Evolutionary conservation across 2,888 invertebrate species (phyloP), one percentile per base, ranked within the genome.

Genomic region (Ernsta delagoae): DNA sequence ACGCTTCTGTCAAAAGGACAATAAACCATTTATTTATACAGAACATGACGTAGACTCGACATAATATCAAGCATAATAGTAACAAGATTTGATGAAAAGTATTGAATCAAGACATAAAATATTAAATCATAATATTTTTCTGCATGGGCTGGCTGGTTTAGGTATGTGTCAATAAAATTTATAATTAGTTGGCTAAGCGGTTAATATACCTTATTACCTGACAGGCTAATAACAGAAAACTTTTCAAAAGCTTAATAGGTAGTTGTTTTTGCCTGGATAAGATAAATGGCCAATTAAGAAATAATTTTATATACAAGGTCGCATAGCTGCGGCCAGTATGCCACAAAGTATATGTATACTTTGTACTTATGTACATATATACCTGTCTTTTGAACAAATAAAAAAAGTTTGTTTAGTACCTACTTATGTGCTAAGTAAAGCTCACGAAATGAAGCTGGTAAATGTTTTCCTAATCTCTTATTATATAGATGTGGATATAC

Each of bases 271-370:
- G 41, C 65, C 53, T 36, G 53, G 16, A n/a, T 41, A 65, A 65
- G 54, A 60, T 54, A 54, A 66, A 66, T 66, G 60, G 16, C 60
- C 60, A 60, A 66, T 66, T 60, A 66, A 60, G 43, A 66, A 60
- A 66, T 66, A 60, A 54, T 66, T 66, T 56, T 34, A 31, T 43
- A 11, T 53, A 60, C 60, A 66, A 66, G 60, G 60, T 60, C 66
- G 11, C 41, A 54, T 54, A 54, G 34, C 24, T 65, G 5, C n/a
- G 39, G 12, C 7, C 7, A 16, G 16, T 50, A 50, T 50, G 7
- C 50, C 50, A 16, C 16, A 48, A 12, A 48, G 24, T 24, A 3
- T 24, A 24, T 24, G 24, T 24, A 24, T 24, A 24, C 24, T 24
- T 1, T 24, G 1, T 45, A 45, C 0, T 11, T 45, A 45, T 41